phyloP scores from a whole-genome alignment of 2,113 vertebrate genomes.

The Anolis sagrei region DNA sequence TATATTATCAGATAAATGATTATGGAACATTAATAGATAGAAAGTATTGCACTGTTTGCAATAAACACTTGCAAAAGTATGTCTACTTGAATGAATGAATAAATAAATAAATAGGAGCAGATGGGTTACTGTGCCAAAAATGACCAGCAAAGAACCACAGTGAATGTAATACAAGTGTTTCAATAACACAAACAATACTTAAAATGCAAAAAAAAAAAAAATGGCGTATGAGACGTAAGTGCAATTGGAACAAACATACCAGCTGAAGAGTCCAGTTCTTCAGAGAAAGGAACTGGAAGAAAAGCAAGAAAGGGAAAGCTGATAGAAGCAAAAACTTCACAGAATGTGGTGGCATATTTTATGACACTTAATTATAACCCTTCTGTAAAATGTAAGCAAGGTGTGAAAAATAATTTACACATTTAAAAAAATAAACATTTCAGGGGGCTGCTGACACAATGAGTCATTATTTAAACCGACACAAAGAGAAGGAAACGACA shows the following conservation, averaged over 20 bases:
- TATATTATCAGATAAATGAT: too few relatives aligned
- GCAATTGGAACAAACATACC: conserved; percentile 76
- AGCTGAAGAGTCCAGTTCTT: conserved; percentile 96
- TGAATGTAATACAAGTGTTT: background rate
- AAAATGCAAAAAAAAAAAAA: background rate
- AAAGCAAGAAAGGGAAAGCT: background rate
- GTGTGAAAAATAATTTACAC: background rate
- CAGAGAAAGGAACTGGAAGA: conserved; percentile 89
- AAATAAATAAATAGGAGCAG: too few relatives aligned
- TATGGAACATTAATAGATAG: too few relatives aligned
- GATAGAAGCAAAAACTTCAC: background rate
- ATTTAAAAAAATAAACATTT: background rate
- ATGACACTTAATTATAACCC: background rate
- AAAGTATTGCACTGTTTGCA: too few relatives aligned
- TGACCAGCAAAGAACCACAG: background rate
- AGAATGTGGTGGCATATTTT: background rate
- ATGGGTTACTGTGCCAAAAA: too few relatives aligned
- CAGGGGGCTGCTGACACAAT: background rate
- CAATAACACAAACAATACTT: background rate
- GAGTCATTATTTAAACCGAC: background rate
- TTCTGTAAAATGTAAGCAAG: background rate
- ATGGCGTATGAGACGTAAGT: background rate
- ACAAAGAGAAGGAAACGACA: too few relatives aligned
- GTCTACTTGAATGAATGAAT: background rate
- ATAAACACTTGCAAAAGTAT: background rate